Evolutionary conservation across 2,113 vertebrate genomes (phyloP).

Genomic region (Scatophagus argus): DNA sequence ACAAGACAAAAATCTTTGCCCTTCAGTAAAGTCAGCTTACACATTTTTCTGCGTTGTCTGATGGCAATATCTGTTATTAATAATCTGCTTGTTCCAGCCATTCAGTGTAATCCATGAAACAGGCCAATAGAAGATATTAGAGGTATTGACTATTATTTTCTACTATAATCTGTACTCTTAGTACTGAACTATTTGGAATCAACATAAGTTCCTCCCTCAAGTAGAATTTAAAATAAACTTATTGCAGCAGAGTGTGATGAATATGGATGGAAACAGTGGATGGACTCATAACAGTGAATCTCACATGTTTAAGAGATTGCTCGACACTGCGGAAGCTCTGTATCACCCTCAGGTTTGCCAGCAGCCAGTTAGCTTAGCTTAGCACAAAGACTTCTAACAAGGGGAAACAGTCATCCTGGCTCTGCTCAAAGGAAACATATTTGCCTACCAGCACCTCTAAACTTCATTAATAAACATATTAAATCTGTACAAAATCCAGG

Average conservation of each 20-base stretch:
- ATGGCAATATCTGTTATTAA: background rate
- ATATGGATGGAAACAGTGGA: too few relatives aligned
- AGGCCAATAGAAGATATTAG: background rate
- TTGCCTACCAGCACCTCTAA: background rate
- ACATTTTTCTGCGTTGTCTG: background rate
- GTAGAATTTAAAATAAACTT: too few relatives aligned
- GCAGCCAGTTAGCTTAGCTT: background rate
- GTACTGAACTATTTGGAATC: background rate
- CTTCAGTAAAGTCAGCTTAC: background rate
- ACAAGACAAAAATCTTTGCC: slow-evolving; percentile 13
- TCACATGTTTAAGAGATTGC: background rate
- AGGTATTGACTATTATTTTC: background rate
- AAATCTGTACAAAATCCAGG: too few relatives aligned
- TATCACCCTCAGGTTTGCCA: too few relatives aligned
- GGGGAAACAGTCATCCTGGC: background rate
- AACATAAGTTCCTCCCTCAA: background rate
- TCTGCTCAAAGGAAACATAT: background rate
- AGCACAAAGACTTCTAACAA: background rate
- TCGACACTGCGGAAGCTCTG: background rate
- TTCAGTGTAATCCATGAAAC: background rate
- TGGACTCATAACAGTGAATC: too few relatives aligned
- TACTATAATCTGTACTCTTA: background rate
- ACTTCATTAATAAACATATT: background rate
- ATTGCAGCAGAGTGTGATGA: too few relatives aligned
- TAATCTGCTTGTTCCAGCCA: background rate